Conservation (phyloP, 2,113 vertebrate genomes). For the Martes martes region DNA sequence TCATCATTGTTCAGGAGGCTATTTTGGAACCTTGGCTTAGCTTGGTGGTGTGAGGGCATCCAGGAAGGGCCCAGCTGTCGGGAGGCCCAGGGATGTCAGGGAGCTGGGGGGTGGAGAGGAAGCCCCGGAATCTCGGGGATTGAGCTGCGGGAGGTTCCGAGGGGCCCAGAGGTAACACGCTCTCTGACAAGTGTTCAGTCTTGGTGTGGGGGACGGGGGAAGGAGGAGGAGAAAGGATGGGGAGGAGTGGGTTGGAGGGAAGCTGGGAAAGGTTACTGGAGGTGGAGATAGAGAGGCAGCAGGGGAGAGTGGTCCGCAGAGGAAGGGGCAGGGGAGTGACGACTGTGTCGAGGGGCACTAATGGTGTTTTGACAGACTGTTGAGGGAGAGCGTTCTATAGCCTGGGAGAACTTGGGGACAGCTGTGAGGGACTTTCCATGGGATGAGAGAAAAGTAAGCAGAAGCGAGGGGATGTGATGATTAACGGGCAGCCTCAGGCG, state of each 20-base stretch:
- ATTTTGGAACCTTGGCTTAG: conserved; percentile 80
- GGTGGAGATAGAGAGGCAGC: background rate
- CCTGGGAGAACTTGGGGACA: conserved; percentile 51
- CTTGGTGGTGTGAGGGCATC: conserved; percentile 62
- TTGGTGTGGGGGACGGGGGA: background rate
- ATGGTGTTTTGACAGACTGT: conserved; percentile 61
- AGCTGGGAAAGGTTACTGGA: background rate
- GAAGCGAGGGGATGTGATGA: background rate
- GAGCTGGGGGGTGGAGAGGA: background rate
- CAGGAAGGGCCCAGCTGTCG: conserved; percentile 77
- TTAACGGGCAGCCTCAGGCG: background rate
- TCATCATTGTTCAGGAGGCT: conserved; percentile 64
- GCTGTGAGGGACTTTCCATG: conserved; percentile 53
- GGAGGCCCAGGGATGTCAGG: background rate
- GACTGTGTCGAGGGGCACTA: background rate
- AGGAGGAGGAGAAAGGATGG: background rate
- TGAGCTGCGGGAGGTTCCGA: background rate
- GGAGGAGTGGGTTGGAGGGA: background rate
- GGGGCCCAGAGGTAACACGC: background rate
- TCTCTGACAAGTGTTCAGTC: background rate
- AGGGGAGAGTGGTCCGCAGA: fast-evolving
- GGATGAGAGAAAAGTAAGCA: background rate
- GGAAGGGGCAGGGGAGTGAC: background rate
- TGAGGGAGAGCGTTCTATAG: conserved; percentile 43
- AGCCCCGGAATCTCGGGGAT: background rate